Percentiles rank a stretch among this genome's conserved stretches.
These are phyloP conservation scores for Oxyura jamaicensis DNA, from an alignment of 2,113 vertebrate species.

Conservation along the genomic window DNA sequence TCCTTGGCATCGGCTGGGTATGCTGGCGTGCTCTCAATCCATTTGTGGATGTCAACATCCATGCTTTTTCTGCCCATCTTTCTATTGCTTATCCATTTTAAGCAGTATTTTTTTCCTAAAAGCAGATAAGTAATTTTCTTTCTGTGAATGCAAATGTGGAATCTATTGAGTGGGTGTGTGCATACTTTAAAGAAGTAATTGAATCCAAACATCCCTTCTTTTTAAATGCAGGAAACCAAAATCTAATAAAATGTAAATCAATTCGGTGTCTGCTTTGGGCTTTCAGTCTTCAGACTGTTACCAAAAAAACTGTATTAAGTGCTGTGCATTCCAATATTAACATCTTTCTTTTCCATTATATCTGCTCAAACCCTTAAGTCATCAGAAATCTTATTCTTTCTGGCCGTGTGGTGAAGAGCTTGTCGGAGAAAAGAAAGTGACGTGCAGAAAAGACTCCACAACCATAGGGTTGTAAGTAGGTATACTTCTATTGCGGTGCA, in stretches of 20 bases:
- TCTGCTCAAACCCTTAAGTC: not conserved
- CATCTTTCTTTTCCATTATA: constrained; percentile 40
- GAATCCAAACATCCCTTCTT: constrained; percentile 50
- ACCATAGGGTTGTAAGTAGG: no score
- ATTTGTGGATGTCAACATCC: not conserved
- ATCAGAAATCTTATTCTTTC: not conserved
- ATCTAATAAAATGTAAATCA: constrained; percentile 59
- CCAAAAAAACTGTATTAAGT: not conserved
- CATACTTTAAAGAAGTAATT: constrained; percentile 45
- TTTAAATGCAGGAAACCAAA: constrained; percentile 48
- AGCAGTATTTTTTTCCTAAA: not conserved
- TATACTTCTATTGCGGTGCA: no score
- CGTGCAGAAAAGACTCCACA: no score
- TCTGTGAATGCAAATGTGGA: constrained; percentile 39
- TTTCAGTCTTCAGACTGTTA: constrained; percentile 11
- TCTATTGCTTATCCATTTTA: not conserved
- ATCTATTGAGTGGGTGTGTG: constrained; percentile 16
- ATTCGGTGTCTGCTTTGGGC: constrained; percentile 39
- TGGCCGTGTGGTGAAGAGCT: not conserved
- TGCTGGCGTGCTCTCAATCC: not conserved
- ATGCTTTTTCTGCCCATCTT: not conserved
- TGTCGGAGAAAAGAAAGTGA: not conserved
- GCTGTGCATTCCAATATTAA: constrained; percentile 19
- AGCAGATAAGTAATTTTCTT: not conserved
- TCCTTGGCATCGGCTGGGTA: not conserved